Percentiles rank a stretch among this genome's conserved stretches.
These are phyloP conservation scores for Ameiurus melas DNA, from an alignment of 2,113 vertebrate genomes.

Conservation along the genomic window DNA sequence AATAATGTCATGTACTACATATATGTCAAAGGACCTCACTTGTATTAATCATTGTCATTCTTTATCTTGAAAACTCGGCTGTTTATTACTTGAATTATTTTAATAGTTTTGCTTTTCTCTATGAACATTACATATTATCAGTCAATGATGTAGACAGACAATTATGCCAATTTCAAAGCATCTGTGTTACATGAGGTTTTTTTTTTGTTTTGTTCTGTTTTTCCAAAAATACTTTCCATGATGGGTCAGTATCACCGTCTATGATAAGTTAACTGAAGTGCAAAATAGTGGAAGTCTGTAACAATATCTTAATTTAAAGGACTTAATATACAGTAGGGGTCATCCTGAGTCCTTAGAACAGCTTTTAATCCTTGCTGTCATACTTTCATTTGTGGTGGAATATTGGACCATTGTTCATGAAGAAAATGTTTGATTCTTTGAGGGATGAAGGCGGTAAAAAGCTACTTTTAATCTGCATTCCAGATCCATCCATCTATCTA, in stretches of 20 bases:
- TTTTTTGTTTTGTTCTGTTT: background rate
- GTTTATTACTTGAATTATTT: no score
- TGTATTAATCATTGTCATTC: constrained; percentile 10
- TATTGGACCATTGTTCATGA: background rate
- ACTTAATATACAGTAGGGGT: background rate
- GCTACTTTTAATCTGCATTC: background rate
- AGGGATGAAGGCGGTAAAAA: background rate
- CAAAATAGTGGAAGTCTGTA: background rate
- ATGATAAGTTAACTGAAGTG: background rate
- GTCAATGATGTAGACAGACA: background rate
- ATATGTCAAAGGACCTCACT: background rate
- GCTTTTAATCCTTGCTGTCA: background rate
- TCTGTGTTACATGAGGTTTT: background rate
- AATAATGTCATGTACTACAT: background rate
- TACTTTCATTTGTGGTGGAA: background rate
- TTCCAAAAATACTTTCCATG: background rate
- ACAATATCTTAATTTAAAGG: background rate
- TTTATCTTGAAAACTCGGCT: background rate
- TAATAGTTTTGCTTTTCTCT: background rate
- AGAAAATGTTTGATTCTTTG: background rate
- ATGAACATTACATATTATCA: background rate
- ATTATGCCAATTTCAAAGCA: background rate
- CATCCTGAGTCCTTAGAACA: background rate
- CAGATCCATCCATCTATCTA: no score
- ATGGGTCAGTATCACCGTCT: background rate